Percentiles rank a stretch among this genome's conserved stretches.
Evolutionary conservation across 2,113 vertebrate genomes (phyloP).

Genomic region (Rhea americana): DNA sequence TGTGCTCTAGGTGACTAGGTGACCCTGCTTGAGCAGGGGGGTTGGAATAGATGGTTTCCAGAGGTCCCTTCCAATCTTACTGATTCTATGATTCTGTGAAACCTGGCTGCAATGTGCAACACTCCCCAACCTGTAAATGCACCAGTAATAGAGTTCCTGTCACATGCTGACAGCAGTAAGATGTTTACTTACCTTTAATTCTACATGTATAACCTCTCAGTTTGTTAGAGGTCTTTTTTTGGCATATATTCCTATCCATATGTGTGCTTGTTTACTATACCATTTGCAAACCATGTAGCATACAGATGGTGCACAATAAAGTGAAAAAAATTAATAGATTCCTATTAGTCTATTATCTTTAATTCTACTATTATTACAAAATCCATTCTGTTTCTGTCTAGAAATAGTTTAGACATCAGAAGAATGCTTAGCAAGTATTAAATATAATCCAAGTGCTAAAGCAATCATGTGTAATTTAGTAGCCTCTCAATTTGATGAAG

Average conservation of each 20-base stretch:
- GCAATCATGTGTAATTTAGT: constrained; percentile 35
- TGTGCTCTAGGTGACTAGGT: no score
- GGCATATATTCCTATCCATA: background rate
- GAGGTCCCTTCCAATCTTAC: no score
- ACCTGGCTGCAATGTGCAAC: background rate
- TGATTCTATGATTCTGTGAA: background rate
- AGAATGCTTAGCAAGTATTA: constrained; percentile 20
- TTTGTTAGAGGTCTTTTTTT: background rate
- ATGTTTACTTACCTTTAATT: background rate
- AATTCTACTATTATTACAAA: constrained; percentile 32
- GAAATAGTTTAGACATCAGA: constrained; percentile 24
- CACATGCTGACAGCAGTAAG: background rate
- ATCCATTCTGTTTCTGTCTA: constrained; percentile 15
- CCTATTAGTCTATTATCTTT: constrained; percentile 14
- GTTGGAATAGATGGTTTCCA: no score
- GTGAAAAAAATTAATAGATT: constrained; percentile 9
- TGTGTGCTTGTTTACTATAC: background rate
- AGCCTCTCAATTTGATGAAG: constrained; percentile 14
- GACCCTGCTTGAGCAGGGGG: no score
- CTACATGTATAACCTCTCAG: background rate
- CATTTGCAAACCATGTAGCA: background rate
- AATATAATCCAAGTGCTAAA: background rate
- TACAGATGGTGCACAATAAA: constrained; percentile 4
- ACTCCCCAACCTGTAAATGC: background rate
- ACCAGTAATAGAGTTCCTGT: background rate